phyloP scores from a whole-genome alignment of 2,888 invertebrate genomes.

The Cantharis flavilabris region DNA sequence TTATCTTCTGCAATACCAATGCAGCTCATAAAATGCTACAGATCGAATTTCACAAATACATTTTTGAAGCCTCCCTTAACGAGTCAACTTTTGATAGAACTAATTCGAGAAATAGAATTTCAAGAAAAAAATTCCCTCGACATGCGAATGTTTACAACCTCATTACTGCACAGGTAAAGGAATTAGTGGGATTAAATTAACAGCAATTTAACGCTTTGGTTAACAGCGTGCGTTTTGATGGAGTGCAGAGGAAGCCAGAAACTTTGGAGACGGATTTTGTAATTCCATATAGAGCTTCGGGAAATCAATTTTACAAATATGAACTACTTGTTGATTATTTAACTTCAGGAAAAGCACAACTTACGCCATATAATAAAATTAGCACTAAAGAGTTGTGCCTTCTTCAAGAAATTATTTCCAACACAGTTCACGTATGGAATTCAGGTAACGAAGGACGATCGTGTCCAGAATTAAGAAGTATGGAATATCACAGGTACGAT shows the following conservation, averaged over 20 bases:
- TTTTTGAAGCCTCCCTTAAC: constrained; percentile 60
- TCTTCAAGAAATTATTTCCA: constrained; percentile 64
- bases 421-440: constrained; percentile 62
- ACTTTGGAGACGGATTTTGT: constrained; percentile 58
- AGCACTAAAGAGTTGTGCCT: constrained; percentile 58
- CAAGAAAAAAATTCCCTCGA: constrained; percentile 58
- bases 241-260: constrained; percentile 60
- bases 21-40: constrained; percentile 65
- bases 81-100: constrained; percentile 63
- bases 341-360: constrained; percentile 56
- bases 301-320: constrained; percentile 64
- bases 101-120: constrained; percentile 65
- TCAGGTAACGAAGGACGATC: constrained; percentile 63
- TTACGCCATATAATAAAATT: constrained; percentile 49
- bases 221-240: constrained; percentile 64
- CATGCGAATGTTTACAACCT: constrained; percentile 61
- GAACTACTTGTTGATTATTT: constrained; percentile 64
- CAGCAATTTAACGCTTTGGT: background rate
- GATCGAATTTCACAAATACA: constrained; percentile 54
- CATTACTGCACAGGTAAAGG: constrained; percentile 63
- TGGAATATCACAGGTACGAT: constrained; percentile 35
- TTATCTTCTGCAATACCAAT: constrained; percentile 57
- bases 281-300: constrained; percentile 63
- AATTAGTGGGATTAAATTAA: constrained; percentile 15
- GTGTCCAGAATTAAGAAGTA: constrained; percentile 53